These are phyloP conservation scores for Nematostella vectensis DNA, from an alignment of 92 coral and sea anemone species.

Conservation along the genomic window DNA sequence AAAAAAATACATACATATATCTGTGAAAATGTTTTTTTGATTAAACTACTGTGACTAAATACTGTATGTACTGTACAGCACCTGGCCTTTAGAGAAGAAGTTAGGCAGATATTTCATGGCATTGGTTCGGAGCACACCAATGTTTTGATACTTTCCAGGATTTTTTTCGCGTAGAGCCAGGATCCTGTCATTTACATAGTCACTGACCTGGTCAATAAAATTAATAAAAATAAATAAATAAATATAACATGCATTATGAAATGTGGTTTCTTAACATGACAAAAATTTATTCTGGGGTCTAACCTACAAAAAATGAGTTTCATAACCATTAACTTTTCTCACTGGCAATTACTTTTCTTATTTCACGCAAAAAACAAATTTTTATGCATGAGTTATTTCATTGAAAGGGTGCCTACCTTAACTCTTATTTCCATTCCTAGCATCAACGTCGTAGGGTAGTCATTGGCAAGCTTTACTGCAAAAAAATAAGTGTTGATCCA, in stretches of 20 bases:
- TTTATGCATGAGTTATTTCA: no score
- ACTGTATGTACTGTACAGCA: no score
- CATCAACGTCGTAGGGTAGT: slow-evolving; percentile 89
- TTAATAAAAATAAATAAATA: not conserved
- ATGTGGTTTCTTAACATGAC: not conserved
- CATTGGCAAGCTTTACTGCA: slow-evolving; percentile 71
- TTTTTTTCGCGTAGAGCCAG: slow-evolving; percentile 69
- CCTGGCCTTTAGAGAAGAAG: slow-evolving; percentile 88
- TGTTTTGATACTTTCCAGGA: slow-evolving; percentile 90
- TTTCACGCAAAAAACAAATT: no score
- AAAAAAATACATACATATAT: no score
- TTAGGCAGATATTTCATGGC: slow-evolving; percentile 98
- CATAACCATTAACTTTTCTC: no score
- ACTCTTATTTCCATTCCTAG: slow-evolving; percentile 95
- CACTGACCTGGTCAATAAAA: slow-evolving; percentile 66
- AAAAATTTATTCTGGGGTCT: not conserved
- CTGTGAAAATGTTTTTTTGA: no score
- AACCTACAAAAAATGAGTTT: no score
- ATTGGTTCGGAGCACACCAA: slow-evolving; percentile 79
- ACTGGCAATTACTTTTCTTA: no score
- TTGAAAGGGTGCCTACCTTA: no score
- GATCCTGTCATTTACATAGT: slow-evolving; percentile 93
- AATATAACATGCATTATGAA: not conserved
- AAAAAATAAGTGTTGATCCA: no score
- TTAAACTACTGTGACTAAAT: no score